phyloP scores from a whole-genome alignment of 2,797 vertebrate genomes.

The Ctenosaura bakeri region DNA sequence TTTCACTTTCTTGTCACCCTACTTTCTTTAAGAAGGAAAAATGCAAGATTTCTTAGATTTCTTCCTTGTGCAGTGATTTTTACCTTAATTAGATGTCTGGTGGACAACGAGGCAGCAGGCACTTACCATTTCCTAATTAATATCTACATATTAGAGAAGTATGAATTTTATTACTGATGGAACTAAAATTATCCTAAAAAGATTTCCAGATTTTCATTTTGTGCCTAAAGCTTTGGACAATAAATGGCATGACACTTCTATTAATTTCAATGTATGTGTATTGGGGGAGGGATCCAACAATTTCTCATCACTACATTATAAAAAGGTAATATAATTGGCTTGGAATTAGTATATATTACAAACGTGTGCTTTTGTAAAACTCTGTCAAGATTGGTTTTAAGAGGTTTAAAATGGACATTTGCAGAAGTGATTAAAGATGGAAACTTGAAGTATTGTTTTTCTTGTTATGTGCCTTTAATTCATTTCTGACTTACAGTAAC shows the following conservation, averaged over 20 bases:
- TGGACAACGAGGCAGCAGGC: background rate
- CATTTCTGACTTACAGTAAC: no score
- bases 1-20: background rate
- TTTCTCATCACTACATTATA: background rate
- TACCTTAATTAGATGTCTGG: background rate
- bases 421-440: background rate
- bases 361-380: background rate
- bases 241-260: background rate
- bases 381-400: background rate
- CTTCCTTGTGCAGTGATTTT: background rate
- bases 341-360: background rate
- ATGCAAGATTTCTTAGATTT: background rate
- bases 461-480: no score
- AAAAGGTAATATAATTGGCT: background rate
- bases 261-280: background rate
- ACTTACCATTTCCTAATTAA: constrained; percentile 15
- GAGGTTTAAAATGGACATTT: background rate
- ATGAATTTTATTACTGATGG: constrained; percentile 2
- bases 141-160: background rate
- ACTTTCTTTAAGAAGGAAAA: background rate
- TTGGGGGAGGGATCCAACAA: background rate
- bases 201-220: background rate
- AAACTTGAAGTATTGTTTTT: background rate
- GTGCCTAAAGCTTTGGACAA: background rate
- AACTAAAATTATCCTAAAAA: background rate